A percentile compares a stretch with the other conserved stretches of the same genome.
These are phyloP conservation scores for Mnemiopsis leidyi DNA, from an alignment of 37 sponge, comb jelly and placozoan species.

Conservation along the genomic window DNA sequence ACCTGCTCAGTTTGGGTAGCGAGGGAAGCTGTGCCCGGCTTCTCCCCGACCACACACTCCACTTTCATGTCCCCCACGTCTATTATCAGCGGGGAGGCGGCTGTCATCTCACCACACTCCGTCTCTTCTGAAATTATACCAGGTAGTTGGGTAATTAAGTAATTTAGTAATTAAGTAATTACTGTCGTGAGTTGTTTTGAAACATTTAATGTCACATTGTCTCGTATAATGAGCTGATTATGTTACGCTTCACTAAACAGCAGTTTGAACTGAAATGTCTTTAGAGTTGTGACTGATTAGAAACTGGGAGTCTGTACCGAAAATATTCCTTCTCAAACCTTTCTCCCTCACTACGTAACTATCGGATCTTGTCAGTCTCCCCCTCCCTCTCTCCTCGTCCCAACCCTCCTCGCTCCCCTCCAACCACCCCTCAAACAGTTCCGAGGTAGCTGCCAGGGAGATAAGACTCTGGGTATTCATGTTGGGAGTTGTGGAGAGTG, in stretches of 20 bases:
- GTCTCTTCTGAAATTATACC: slow-evolving; percentile 23
- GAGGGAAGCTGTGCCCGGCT: neutral
- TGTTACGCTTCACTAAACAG: neutral
- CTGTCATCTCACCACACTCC: neutral
- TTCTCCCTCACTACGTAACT: neutral
- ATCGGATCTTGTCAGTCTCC: neutral
- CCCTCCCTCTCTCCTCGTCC: neutral
- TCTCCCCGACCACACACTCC: slow-evolving; percentile 24
- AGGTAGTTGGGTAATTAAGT: no score
- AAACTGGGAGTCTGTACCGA: no score
- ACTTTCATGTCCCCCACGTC: neutral
- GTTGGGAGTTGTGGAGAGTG: neutral
- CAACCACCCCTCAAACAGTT: neutral
- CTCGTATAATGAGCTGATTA: neutral
- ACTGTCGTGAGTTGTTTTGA: neutral
- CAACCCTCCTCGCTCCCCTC: neutral
- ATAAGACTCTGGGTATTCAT: neutral
- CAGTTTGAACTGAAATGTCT: neutral
- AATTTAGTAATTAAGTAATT: neutral
- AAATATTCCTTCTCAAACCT: neutral
- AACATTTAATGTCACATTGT: neutral
- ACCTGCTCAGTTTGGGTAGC: slow-evolving; percentile 48
- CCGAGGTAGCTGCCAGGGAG: neutral
- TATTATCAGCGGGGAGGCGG: slow-evolving; percentile 2
- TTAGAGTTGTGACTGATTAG: no score